Evolutionary conservation across 2,888 invertebrate species (phyloP), one percentile per base, ranked within the genome.

Genomic region (Gandaritis pyraliata): DNA sequence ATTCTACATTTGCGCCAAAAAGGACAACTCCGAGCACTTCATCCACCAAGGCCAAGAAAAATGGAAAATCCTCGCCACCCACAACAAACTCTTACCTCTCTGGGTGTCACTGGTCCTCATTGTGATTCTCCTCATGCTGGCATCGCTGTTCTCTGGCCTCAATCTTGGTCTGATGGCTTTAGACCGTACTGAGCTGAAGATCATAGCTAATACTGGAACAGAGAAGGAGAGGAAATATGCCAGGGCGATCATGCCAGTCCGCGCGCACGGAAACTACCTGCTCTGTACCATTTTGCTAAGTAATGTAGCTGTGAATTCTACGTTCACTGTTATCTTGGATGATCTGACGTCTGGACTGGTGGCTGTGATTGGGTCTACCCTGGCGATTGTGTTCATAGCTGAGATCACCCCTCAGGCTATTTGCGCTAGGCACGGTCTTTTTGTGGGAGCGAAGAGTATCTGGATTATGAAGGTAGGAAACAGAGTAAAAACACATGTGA

Each of bases 351-450:
- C 98, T 16, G 98, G 98, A 39, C 77, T 98, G 69, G 94, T 98
- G 12, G 98, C 99, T 69, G 96, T 99, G 36, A 95, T 98, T 61
- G 96, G 95, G 43, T 97, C 99, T 1, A 99, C 99, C 0, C 79
- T 98, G 76, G 96, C 97, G 51, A 99, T 99, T 77, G 99, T 99
- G 68, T 94, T 99, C 65, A 97, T 99, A 82, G 99, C 99, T 72
- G 99, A 99, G 94, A 99, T 99, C 73, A 96, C 98, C 43, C 99
- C 99, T 0, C 96, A 97, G 84, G 99, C 99, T 11, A 94, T 99
- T 62, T 99, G 99, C 81, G 98, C 98, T 0, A 94, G 99, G 30
- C 97, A 98, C 82, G 99, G 99, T 0, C 89, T 99, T 65, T 96
- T 97, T 1, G 95, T 99, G 56, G 99, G 99, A 18, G 99, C 99